Percentiles rank a stretch among this genome's conserved stretches.
Conservation (phyloP, 2,888 invertebrate genomes). For the Yponomeuta sedellus region DNA sequence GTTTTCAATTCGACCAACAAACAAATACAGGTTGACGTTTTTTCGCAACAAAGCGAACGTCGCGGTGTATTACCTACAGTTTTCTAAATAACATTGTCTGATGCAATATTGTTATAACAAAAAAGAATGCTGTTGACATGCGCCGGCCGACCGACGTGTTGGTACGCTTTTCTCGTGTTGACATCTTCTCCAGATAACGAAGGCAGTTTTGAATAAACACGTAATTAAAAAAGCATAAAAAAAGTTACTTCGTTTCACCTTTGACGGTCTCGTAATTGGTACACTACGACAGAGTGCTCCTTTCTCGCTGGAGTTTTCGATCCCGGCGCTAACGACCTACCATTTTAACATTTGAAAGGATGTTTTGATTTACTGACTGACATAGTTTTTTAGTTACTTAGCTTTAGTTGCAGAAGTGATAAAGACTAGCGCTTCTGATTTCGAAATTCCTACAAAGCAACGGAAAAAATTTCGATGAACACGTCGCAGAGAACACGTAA, state of each 20-base stretch:
- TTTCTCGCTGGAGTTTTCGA: neutral
- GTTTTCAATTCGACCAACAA: constrained; percentile 42
- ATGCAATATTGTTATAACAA: constrained; percentile 11
- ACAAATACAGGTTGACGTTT: constrained; percentile 18
- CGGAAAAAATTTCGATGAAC: no score
- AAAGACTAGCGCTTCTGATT: neutral
- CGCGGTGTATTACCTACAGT: constrained; percentile 31
- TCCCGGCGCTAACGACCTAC: neutral
- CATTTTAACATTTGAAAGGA: constrained; percentile 1
- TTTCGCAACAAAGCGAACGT: constrained; percentile 17
- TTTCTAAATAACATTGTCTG: constrained; percentile 53
- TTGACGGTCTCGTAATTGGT: constrained; percentile 44
- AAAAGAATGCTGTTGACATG: constrained; percentile 12
- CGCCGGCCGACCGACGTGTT: neutral
- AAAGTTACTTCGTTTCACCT: constrained; percentile 27
- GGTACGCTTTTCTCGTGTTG: constrained; percentile 3
- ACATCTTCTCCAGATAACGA: neutral
- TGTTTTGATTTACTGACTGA: neutral
- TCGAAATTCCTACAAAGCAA: no score
- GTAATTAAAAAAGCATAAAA: neutral
- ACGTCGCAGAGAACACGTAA: no score
- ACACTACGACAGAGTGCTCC: constrained; percentile 29
- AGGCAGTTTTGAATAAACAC: neutral
- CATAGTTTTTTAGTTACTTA: neutral
- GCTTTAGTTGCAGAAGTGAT: neutral